Percentiles rank a stretch among this genome's conserved stretches.
These are phyloP conservation scores for Caenorhabditis macrosperma DNA, from an alignment of 2,888 invertebrate genomes.

Conservation along the genomic window DNA sequence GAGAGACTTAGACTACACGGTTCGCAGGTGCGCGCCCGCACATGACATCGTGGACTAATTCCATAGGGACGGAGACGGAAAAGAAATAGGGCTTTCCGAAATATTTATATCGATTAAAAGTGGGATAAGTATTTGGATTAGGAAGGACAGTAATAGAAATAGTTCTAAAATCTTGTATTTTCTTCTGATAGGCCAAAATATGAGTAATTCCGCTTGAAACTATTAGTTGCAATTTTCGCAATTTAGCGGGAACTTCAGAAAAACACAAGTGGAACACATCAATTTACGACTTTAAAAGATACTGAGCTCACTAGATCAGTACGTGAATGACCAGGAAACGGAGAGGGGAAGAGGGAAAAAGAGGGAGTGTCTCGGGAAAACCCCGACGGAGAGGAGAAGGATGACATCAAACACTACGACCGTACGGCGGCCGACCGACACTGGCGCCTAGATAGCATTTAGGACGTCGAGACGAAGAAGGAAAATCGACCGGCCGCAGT, in stretches of 20 bases:
- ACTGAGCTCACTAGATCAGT: too few species aligned
- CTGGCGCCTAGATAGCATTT: background rate
- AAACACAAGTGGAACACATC: too few species aligned
- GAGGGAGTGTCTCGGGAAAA: constrained; percentile 4
- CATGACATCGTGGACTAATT: background rate
- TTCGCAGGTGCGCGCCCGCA: constrained; percentile 3
- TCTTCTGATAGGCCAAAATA: too few species aligned
- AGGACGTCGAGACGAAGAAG: background rate
- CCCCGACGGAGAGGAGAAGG: background rate
- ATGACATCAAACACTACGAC: constrained; percentile 30
- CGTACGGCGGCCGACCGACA: background rate
- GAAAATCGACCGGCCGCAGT: background rate
- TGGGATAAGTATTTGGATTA: background rate
- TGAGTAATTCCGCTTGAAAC: too few species aligned
- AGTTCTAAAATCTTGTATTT: too few species aligned
- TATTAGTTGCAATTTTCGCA: too few species aligned
- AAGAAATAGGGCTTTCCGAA: background rate
- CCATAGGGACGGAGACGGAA: background rate
- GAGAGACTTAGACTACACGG: constrained; percentile 7
- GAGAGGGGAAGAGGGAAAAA: background rate
- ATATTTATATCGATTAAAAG: too few species aligned
- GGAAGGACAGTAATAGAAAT: too few species aligned
- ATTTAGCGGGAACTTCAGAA: too few species aligned
- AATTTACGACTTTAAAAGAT: too few species aligned
- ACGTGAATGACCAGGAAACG: constrained; percentile 9